These are phyloP conservation scores for Phytoseiulus persimilis DNA, from an alignment of 2,888 invertebrate genomes.

Conservation along the genomic window DNA sequence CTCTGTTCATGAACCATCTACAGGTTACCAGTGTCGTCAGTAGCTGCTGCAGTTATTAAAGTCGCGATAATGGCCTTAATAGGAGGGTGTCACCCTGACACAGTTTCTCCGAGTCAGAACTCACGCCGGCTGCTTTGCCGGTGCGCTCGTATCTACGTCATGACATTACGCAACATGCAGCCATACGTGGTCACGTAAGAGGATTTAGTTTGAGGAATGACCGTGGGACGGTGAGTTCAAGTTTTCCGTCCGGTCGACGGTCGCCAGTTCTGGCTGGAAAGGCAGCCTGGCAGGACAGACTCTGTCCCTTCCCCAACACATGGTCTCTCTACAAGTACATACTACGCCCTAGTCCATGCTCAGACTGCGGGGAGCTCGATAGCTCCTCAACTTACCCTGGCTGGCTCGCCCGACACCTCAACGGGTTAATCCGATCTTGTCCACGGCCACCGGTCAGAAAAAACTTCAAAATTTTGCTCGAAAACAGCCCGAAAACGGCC, in stretches of 20 bases:
- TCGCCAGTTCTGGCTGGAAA: background rate
- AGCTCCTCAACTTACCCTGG: conserved; percentile 23
- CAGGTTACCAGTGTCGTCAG: background rate
- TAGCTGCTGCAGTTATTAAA: background rate
- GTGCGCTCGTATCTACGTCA: background rate
- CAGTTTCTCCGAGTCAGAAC: background rate
- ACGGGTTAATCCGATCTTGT: conserved; percentile 33
- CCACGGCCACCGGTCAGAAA: conserved; percentile 29
- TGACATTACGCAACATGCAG: background rate
- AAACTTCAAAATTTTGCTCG: conserved; percentile 16
- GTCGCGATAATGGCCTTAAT: background rate
- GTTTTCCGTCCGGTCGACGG: background rate
- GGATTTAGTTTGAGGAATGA: too few relatives aligned
- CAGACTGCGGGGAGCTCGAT: background rate
- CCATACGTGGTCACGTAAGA: background rate
- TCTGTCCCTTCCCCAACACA: conserved; percentile 5
- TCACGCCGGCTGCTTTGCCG: background rate
- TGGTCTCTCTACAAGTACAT: conserved; percentile 35
- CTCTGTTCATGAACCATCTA: background rate
- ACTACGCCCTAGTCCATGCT: conserved; percentile 32
- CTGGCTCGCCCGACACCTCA: conserved; percentile 33
- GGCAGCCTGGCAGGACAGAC: background rate
- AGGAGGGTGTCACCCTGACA: conserved; percentile 5
- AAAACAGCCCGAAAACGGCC: conserved; percentile 37
- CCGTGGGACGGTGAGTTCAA: background rate